phyloP scores from a whole-genome alignment of 2,113 vertebrate genomes.

The Fulmarus glacialis region DNA sequence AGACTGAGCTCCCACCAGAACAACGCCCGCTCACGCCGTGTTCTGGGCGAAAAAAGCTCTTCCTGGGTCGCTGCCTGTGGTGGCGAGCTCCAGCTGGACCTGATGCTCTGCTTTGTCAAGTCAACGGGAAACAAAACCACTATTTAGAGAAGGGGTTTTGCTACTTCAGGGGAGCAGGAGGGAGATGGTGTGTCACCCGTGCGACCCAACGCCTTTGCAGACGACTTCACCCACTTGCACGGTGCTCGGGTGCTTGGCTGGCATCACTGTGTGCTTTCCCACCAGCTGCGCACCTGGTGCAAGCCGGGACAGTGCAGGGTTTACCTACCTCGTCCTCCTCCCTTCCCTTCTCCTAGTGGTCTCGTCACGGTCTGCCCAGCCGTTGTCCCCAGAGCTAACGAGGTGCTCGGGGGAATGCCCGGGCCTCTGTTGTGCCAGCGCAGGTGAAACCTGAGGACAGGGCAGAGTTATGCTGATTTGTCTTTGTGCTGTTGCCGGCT shows the following conservation, averaged over 20 bases:
- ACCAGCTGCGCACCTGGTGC: rapidly evolving
- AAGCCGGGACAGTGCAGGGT: rapidly evolving
- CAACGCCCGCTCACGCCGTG: rapidly evolving
- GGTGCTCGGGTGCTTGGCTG: neutral
- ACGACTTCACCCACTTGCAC: rapidly evolving
- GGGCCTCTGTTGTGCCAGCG: rapidly evolving
- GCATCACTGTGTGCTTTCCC: neutral
- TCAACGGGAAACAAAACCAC: neutral
- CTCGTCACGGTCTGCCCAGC: rapidly evolving
- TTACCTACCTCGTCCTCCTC: rapidly evolving
- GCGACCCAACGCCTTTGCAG: neutral
- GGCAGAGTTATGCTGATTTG: neutral
- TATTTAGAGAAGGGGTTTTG: neutral
- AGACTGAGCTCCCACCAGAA: rapidly evolving
- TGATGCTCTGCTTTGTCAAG: rapidly evolving
- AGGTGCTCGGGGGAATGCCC: rapidly evolving
- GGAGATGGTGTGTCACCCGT: rapidly evolving
- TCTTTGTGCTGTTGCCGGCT: neutral
- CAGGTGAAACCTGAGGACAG: neutral
- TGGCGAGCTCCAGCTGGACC: neutral
- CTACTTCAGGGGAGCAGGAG: neutral
- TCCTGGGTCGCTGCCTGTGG: rapidly evolving
- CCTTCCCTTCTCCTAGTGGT: too few species aligned
- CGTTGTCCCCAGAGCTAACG: rapidly evolving
- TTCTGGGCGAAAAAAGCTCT: rapidly evolving